These are phyloP conservation scores for Zosterops pallidus DNA, from an alignment of 2,113 vertebrate species.

Conservation along the genomic window DNA sequence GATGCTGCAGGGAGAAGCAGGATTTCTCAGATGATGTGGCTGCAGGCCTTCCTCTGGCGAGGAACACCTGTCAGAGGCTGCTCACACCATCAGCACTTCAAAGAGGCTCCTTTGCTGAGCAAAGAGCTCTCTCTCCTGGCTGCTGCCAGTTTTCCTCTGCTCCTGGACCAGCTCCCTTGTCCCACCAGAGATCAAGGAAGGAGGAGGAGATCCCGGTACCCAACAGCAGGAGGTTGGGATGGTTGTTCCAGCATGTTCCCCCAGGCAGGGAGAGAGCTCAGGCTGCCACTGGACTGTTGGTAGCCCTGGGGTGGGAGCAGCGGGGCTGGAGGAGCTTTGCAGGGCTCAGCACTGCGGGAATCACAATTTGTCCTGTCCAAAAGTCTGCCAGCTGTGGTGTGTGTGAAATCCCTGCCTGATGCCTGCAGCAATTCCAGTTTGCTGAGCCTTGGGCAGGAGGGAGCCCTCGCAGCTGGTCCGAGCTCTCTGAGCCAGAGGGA, in stretches of 20 bases:
- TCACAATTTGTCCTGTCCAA: background rate
- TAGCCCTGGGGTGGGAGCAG: background rate
- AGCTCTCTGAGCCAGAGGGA: background rate
- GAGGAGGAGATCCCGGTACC: background rate
- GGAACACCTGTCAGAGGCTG: background rate
- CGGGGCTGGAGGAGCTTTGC: background rate
- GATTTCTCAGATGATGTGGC: background rate
- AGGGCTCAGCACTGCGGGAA: background rate
- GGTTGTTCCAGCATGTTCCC: background rate
- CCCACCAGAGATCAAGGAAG: background rate
- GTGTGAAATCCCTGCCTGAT: background rate
- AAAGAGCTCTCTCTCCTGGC: constrained; percentile 62
- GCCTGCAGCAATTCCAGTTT: background rate
- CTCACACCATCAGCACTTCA: background rate
- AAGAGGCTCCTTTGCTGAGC: constrained; percentile 18
- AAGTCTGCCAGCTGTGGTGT: background rate
- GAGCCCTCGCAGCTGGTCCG: background rate
- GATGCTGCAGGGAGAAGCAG: background rate
- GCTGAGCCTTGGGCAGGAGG: background rate
- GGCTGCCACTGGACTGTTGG: background rate
- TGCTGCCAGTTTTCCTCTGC: background rate
- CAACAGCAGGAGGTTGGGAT: background rate
- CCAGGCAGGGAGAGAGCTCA: background rate
- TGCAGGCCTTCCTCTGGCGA: background rate
- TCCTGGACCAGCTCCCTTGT: background rate